These are phyloP conservation scores for Recurvirostra avosetta DNA, from an alignment of 2,113 vertebrate species.

Conservation along the genomic window DNA sequence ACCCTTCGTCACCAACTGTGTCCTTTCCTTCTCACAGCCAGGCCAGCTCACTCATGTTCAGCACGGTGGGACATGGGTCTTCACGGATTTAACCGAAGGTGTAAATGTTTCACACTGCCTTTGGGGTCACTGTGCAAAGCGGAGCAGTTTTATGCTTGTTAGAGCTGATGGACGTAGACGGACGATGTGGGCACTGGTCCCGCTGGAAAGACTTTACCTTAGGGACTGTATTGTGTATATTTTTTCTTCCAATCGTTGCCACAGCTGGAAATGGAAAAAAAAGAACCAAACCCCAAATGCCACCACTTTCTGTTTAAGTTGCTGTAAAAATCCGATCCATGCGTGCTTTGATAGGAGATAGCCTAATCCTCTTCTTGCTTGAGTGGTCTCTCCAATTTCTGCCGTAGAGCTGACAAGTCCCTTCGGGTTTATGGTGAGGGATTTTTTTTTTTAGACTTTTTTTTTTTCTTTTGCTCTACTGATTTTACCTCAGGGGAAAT, in stretches of 20 bases:
- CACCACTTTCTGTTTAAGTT: slow-evolving; percentile 30
- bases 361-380: slow-evolving; percentile 67
- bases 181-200: neutral
- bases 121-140: neutral
- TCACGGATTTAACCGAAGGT: neutral
- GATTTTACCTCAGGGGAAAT: slow-evolving; percentile 65
- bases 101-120: neutral
- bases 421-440: slow-evolving; percentile 47
- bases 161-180: neutral
- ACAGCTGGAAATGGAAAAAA: neutral
- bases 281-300: neutral
- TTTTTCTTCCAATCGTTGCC: neutral
- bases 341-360: slow-evolving; percentile 46
- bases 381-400: slow-evolving; percentile 69
- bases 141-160: neutral
- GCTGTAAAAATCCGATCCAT: slow-evolving; percentile 27
- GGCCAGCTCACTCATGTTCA: neutral
- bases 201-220: neutral
- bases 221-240: neutral
- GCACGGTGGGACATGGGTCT: rapidly evolving
- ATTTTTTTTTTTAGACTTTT: neutral
- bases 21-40: neutral
- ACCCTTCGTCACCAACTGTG: rapidly evolving
- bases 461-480: slow-evolving; percentile 24
- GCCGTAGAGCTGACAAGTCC: slow-evolving; percentile 41